Evolutionary conservation across 2,113 vertebrate species (phyloP).

Genomic region (Chionis minor): DNA sequence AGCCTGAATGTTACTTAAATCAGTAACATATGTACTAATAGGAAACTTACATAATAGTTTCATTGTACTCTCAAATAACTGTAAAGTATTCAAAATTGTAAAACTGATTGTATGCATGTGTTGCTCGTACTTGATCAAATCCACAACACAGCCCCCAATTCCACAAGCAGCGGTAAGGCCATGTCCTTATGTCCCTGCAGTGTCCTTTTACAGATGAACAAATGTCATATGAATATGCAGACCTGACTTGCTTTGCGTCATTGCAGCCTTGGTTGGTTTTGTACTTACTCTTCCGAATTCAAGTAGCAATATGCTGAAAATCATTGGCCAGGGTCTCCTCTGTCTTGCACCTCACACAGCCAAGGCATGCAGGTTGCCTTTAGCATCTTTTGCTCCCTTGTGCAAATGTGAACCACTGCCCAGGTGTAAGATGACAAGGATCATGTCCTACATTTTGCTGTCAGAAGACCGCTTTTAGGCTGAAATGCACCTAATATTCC

Average conservation of each 20-base stretch:
- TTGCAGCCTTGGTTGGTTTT: neutral
- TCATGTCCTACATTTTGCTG: neutral
- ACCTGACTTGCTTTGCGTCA: neutral
- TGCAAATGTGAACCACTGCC: neutral
- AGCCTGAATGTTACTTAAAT: conserved; percentile 29
- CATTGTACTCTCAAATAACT: conserved; percentile 43
- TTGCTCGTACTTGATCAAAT: neutral
- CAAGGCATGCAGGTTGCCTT: neutral
- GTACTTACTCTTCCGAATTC: neutral
- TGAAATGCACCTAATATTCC: neutral
- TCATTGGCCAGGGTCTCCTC: neutral
- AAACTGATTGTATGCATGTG: neutral
- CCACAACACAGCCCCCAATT: neutral
- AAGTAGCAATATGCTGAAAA: neutral
- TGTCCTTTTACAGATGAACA: neutral
- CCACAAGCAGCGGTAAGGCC: neutral
- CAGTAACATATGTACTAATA: conserved; percentile 41
- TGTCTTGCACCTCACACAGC: neutral
- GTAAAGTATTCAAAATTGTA: neutral
- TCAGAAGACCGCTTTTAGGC: neutral
- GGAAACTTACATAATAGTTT: conserved; percentile 33
- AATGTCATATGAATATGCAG: neutral
- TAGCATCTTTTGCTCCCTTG: neutral
- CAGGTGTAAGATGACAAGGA: neutral
- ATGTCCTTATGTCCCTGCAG: neutral